Evolutionary conservation across 2,113 vertebrate species (phyloP).

Genomic region (Poeciliopsis retropinna): DNA sequence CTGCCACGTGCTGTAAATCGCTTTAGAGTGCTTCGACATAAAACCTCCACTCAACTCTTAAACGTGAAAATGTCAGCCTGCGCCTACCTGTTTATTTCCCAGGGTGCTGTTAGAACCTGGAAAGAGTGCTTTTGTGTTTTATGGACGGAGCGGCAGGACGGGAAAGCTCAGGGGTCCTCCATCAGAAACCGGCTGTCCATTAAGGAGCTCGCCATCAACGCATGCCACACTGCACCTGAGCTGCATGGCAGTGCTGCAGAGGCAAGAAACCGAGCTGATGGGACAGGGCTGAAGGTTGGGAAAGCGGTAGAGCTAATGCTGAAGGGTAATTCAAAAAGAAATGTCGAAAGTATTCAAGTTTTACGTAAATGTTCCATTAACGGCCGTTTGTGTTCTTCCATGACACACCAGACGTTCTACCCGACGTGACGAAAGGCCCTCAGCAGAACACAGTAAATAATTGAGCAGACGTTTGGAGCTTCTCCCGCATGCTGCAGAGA

Average conservation of each 20-base stretch:
- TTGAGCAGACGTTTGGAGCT: no score
- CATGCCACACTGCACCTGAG: conserved; percentile 57
- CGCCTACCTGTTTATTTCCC: conserved; percentile 10
- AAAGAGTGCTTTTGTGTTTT: conserved; percentile 75
- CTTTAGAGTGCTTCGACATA: neutral
- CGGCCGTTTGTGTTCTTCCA: no score
- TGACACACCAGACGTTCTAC: no score
- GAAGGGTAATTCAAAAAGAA: neutral
- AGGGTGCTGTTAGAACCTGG: conserved; percentile 32
- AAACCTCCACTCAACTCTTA: neutral
- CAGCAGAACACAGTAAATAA: no score
- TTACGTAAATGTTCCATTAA: neutral
- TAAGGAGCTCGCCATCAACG: conserved; percentile 42
- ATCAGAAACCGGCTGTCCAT: conserved; percentile 60
- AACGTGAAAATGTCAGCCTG: neutral
- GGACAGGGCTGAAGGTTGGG: neutral
- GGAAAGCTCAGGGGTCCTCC: conserved; percentile 38
- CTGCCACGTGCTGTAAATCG: conserved; percentile 30
- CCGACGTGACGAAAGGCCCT: no score
- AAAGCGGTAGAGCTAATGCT: neutral
- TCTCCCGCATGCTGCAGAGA: no score
- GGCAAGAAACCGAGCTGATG: conserved; percentile 1
- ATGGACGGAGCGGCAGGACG: conserved; percentile 46
- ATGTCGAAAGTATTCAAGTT: neutral
- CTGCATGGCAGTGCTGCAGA: conserved; percentile 26